These are phyloP conservation scores for Drosophila monieri DNA, from an alignment of 2,888 invertebrate species.

Conservation along the genomic window DNA sequence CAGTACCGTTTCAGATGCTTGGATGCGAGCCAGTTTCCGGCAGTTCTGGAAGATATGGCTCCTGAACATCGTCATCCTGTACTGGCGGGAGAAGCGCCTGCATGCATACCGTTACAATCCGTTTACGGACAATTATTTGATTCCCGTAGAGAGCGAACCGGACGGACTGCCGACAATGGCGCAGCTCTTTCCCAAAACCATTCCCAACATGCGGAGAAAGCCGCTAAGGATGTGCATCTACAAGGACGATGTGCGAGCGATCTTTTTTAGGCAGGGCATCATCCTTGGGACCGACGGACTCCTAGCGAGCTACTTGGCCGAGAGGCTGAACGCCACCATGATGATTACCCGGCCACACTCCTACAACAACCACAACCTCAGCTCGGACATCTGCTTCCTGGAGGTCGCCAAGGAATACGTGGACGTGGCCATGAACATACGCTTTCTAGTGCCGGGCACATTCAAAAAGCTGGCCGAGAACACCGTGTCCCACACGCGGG, in stretches of 20 bases:
- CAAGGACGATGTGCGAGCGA: conserved; percentile 83
- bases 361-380: conserved; percentile 53
- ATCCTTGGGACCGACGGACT: conserved; percentile 84
- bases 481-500: conserved; percentile 85
- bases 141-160: conserved; percentile 59
- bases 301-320: conserved; percentile 83
- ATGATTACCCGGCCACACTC: conserved; percentile 65
- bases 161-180: conserved; percentile 39
- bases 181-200: conserved; percentile 75
- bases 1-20: conserved; percentile 54
- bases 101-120: conserved; percentile 85
- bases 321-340: conserved; percentile 85
- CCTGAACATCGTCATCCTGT: conserved; percentile 84
- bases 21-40: conserved; percentile 84
- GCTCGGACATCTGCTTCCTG: conserved; percentile 69
- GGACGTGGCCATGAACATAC: conserved; percentile 85
- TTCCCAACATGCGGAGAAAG: conserved; percentile 80
- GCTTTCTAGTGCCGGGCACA: conserved; percentile 85
- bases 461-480: conserved; percentile 85
- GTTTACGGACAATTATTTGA: conserved; percentile 84
- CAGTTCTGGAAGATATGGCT: conserved; percentile 85
- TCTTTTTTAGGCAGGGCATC: conserved; percentile 48
- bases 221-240: conserved; percentile 79
- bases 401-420: conserved; percentile 71
- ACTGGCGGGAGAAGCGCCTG: conserved; percentile 74